Percentiles rank a stretch among this genome's conserved stretches.
These are phyloP conservation scores for Protonemura montana DNA, from an alignment of 2,888 invertebrate species.

Conservation along the genomic window DNA sequence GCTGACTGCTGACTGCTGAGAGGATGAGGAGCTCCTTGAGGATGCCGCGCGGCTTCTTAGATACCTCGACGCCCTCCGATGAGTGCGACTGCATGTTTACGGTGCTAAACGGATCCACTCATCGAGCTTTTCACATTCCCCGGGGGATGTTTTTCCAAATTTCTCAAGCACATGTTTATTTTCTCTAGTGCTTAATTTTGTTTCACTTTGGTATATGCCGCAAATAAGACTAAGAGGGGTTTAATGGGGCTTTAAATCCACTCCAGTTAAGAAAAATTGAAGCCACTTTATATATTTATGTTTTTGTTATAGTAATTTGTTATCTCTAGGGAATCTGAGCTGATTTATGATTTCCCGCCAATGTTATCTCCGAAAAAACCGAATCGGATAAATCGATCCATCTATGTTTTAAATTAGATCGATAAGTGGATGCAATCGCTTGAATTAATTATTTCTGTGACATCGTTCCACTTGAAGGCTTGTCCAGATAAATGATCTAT, in stretches of 20 bases:
- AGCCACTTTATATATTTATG: neutral
- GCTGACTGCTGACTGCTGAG: conserved; percentile 22
- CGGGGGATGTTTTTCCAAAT: neutral
- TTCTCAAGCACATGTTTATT: neutral
- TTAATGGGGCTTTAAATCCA: neutral
- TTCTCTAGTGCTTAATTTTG: neutral
- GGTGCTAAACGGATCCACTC: neutral
- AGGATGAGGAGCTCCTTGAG: conserved; percentile 15
- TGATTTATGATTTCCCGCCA: neutral
- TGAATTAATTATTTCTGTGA: neutral
- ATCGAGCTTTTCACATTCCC: neutral
- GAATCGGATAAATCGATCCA: neutral
- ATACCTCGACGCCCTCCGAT: neutral
- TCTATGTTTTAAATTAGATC: neutral
- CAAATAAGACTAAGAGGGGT: neutral
- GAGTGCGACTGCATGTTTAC: neutral
- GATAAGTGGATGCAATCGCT: neutral
- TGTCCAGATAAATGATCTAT: neutral
- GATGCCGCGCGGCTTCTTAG: neutral
- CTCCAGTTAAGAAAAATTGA: neutral
- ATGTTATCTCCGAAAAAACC: neutral
- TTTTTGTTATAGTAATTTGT: neutral
- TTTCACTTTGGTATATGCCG: neutral
- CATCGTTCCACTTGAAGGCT: conserved; percentile 12
- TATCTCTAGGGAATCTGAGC: neutral